Evolutionary conservation across 2,113 vertebrate species (phyloP), one percentile per base, ranked within the genome.

Genomic region (Theristicus caerulescens): DNA sequence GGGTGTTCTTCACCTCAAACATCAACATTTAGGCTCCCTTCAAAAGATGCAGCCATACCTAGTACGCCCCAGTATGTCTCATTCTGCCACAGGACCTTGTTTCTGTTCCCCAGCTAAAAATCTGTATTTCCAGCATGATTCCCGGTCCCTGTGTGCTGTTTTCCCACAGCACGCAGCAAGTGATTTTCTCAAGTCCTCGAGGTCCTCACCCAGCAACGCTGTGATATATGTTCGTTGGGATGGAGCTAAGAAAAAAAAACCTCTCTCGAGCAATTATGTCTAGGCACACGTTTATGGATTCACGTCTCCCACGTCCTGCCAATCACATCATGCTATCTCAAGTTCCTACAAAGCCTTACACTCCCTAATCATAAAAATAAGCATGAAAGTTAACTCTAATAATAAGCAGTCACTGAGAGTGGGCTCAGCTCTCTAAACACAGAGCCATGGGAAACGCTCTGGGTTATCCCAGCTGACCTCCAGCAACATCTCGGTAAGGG

Each of bases 281-380:
- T 76, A 74, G 61, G 96, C 88, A 93, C n/a, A 96, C 91, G 92
- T 90, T 95, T 79, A 74, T 82, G 91, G 94, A 89, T 94, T 65
- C 88, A 16, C 0, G 22, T 95, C 93, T 95, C 95, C 94, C 91
- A 93, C 93, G 3, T 72, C 79, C 51, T 96, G 95, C 90, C 96
- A 97, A 94, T 93, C 94, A 91, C 89, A 52, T 67, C 13, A 4
- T 54, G 86, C 51, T 88, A 9, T 85, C 94, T 95, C 86, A 29
- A 85, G 70, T 26, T 93, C 64, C 81, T 72, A 29, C 72, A n/a
- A 36, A 96, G 87, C 70, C 67, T 92, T 67, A 29, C 54, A 38
- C 46, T 94, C 86, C 82, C 78, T 92, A 82, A 84, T 84, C 92
- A 93, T 47, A 90, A 96, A 97, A 97, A 96, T 86, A 95, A 94